Evolutionary conservation across 2,797 vertebrate species (phyloP).

Genomic region (Urocyon cinereoargenteus): DNA sequence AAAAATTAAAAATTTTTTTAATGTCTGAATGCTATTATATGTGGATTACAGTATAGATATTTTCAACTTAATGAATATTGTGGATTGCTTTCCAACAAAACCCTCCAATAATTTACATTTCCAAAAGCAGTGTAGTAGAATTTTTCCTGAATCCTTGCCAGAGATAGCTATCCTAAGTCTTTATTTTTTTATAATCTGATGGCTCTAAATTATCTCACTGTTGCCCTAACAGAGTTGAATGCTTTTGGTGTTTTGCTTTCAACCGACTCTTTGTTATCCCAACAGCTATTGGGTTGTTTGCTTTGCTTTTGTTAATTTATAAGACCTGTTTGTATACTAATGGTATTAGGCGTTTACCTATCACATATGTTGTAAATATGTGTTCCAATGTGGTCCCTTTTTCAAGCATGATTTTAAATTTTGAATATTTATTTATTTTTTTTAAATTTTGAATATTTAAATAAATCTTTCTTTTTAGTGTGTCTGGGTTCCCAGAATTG

Average conservation of each 20-base stretch:
- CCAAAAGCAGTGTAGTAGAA: background rate
- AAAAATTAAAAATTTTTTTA: too few relatives aligned
- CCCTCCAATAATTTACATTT: background rate
- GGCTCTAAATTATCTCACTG: slow-evolving; percentile 45
- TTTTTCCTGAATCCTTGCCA: background rate
- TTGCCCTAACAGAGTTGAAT: background rate
- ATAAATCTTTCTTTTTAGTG: background rate
- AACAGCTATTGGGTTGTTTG: background rate
- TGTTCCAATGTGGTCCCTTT: background rate
- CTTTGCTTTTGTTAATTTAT: slow-evolving; percentile 42
- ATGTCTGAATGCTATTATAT: background rate
- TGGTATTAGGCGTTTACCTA: slow-evolving; percentile 23
- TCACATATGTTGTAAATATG: background rate
- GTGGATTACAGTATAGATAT: background rate
- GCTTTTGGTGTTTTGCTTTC: slow-evolving; percentile 10
- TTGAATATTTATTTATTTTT: slow-evolving; percentile 7
- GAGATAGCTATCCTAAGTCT: slow-evolving; percentile 44
- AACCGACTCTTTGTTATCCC: background rate
- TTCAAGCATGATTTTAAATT: background rate
- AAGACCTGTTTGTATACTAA: background rate
- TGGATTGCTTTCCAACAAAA: background rate
- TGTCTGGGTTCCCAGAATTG: background rate
- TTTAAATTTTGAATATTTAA: slow-evolving; percentile 45
- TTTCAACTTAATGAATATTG: slow-evolving; percentile 28
- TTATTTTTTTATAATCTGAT: slow-evolving; percentile 46